phyloP scores from a whole-genome alignment of 2,888 invertebrate species.

The Drosophila ochracea region DNA sequence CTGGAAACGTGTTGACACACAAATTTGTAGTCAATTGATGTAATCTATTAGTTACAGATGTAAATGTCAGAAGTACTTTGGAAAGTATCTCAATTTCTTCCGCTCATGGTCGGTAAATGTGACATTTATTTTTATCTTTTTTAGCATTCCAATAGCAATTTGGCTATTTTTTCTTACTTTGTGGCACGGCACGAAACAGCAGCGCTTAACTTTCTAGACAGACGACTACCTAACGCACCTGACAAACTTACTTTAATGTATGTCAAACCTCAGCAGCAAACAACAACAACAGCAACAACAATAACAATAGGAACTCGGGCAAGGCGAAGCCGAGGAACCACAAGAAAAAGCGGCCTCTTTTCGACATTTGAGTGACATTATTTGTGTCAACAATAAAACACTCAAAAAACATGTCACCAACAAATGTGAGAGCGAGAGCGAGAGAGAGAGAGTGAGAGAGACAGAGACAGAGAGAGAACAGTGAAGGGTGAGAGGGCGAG shows the following conservation, averaged over 20 bases:
- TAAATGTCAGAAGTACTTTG: conserved; percentile 52
- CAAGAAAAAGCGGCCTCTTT: conserved; percentile 67
- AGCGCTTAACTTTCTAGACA: conserved; percentile 44
- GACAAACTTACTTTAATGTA: conserved; percentile 75
- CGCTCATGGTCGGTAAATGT: conserved; percentile 17
- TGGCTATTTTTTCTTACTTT: conserved; percentile 38
- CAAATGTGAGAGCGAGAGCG: conserved; percentile 11
- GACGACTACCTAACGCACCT: conserved; percentile 58
- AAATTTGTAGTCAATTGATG: conserved; percentile 45
- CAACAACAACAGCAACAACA: conserved; percentile 36
- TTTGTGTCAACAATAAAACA: conserved; percentile 81
- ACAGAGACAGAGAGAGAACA: not conserved
- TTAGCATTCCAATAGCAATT: conserved; percentile 43
- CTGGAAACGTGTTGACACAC: conserved; percentile 19
- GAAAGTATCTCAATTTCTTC: conserved; percentile 50
- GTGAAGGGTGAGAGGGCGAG: conserved; percentile 1
- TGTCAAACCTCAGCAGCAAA: conserved; percentile 68
- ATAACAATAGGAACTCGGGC: conserved; percentile 25
- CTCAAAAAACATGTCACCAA: conserved; percentile 60
- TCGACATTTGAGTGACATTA: conserved; percentile 79
- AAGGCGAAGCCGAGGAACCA: conserved; percentile 14
- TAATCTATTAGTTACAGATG: conserved; percentile 44
- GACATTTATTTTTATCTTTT: conserved; percentile 42
- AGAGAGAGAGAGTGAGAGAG: not conserved
- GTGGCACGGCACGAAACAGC: conserved; percentile 19